Percentiles rank a stretch among this genome's conserved stretches.
Evolutionary conservation across 2,888 invertebrate genomes (phyloP).

Genomic region (Ichneumon xanthorius): DNA sequence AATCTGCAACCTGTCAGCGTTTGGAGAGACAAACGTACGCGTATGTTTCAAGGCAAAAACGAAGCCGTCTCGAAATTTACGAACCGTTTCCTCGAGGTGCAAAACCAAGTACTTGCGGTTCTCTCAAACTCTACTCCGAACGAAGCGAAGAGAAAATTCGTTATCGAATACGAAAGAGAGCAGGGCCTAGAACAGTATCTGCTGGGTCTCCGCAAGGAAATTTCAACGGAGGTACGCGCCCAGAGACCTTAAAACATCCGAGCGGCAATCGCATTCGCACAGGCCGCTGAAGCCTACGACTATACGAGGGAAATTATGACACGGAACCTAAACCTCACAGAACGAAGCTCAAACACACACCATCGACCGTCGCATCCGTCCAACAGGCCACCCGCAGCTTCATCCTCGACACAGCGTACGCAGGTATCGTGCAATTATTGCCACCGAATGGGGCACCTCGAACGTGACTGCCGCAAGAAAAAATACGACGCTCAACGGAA

Average conservation of each 20-base stretch:
- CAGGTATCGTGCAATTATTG: neutral
- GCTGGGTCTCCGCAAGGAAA: slow-evolving; percentile 11
- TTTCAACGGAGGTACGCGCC: neutral
- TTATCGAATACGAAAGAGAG: slow-evolving; percentile 1
- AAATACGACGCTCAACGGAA: neutral
- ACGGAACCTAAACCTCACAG: neutral
- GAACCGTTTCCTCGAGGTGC: slow-evolving; percentile 15
- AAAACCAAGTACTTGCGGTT: slow-evolving; percentile 5
- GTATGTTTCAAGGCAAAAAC: slow-evolving; percentile 7
- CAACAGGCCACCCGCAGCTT: neutral
- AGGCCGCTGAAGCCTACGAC: slow-evolving; percentile 25
- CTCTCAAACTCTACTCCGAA: neutral
- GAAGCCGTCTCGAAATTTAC: slow-evolving; percentile 34
- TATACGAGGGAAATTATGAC: slow-evolving; percentile 19
- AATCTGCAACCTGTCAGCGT: slow-evolving; percentile 26
- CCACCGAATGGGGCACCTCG: neutral
- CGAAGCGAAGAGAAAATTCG: neutral
- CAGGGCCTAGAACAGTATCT: slow-evolving; percentile 22
- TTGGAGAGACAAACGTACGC: neutral
- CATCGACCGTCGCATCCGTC: neutral
- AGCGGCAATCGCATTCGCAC: slow-evolving; percentile 20
- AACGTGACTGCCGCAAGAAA: slow-evolving; percentile 10
- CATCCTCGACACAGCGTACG: neutral
- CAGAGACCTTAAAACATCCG: neutral
- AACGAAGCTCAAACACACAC: neutral